Evolutionary conservation across 1,140 invertebrate species (phyloP).

Genomic region (Drosophila subpulchrella): DNA sequence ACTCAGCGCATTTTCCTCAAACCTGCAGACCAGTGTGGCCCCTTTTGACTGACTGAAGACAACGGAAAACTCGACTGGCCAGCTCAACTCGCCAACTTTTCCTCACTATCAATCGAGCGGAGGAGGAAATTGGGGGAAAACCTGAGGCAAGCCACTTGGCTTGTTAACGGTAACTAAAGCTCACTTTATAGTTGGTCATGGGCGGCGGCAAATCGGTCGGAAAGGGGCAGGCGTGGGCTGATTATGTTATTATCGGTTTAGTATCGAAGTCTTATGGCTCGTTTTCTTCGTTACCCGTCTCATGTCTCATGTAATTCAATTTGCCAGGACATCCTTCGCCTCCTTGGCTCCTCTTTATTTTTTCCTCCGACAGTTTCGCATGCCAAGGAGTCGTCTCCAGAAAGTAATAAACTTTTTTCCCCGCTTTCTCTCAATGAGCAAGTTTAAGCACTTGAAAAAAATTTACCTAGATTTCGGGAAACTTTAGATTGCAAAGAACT

Average conservation of each 20-base stretch:
- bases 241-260: conserved; percentile 82
- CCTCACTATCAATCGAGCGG: conserved; percentile 36
- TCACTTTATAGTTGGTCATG: conserved; percentile 45
- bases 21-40: conserved; percentile 5
- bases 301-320: conserved; percentile 61
- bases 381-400: conserved; percentile 57
- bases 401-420: conserved; percentile 75
- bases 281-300: conserved; percentile 48
- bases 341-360: neutral
- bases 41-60: neutral
- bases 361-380: conserved; percentile 40
- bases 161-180: conserved; percentile 76
- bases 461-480: neutral
- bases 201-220: conserved; percentile 1
- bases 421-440: conserved; percentile 41
- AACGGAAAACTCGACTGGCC: conserved; percentile 14
- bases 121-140: conserved; percentile 16
- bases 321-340: conserved; percentile 41
- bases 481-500: neutral
- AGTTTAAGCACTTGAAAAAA: conserved; percentile 29
- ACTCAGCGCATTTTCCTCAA: neutral
- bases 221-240: conserved; percentile 24
- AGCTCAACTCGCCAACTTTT: conserved; percentile 26
- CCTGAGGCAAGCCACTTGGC: conserved; percentile 51
- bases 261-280: conserved; percentile 67